Evolutionary conservation across 2,888 invertebrate species (phyloP).

Genomic region (Coenonympha arcania): DNA sequence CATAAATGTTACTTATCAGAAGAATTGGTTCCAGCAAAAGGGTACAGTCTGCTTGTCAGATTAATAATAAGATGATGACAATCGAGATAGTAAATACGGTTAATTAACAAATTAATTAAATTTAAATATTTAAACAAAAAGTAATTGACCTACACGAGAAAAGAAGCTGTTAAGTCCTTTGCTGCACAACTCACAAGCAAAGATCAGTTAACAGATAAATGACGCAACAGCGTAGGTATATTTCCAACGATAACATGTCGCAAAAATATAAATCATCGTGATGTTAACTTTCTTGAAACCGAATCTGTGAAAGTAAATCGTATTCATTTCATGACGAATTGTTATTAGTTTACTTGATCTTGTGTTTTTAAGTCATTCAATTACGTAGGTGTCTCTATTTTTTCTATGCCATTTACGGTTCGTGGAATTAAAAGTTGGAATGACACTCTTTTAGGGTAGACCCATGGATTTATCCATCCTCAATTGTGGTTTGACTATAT

Average conservation of each 20-base stretch:
- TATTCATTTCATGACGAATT: background rate
- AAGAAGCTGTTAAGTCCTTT: no score
- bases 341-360: background rate
- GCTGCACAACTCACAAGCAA: background rate
- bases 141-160: background rate
- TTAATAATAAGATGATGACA: no score
- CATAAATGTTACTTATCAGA: no score
- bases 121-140: background rate
- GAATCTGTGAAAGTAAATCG: constrained; percentile 3
- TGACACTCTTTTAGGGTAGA: no score
- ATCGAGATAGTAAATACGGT: background rate
- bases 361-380: background rate
- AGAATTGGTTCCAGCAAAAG: no score
- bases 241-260: constrained; percentile 4
- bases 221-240: background rate
- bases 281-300: constrained; percentile 8
- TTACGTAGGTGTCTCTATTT: no score
- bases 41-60: no score
- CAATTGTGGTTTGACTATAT: no score
- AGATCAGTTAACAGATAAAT: background rate
- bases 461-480: no score
- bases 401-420: no score
- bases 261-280: constrained; percentile 7
- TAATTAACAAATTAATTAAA: background rate
- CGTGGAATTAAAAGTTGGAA: no score